Evolutionary conservation across 2,888 invertebrate species (phyloP).

Genomic region (Melieria omissa): DNA sequence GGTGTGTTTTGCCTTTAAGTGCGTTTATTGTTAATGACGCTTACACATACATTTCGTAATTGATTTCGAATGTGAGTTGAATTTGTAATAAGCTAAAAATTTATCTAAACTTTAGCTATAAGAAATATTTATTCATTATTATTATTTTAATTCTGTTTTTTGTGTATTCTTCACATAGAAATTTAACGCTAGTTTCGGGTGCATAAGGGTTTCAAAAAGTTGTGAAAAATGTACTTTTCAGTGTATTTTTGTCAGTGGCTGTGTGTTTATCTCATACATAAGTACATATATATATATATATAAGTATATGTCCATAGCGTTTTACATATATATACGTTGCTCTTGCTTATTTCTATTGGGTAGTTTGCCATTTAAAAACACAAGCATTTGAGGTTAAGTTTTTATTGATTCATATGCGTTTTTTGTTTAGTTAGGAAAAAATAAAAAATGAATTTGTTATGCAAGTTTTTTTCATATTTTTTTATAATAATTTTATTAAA

Average conservation of each 20-base stretch:
- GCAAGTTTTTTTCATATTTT: slow-evolving; percentile 60
- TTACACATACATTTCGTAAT: too few species aligned
- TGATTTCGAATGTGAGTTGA: too few species aligned
- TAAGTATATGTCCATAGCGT: background rate
- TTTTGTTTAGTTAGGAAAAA: slow-evolving; percentile 37
- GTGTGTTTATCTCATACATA: slow-evolving; percentile 19
- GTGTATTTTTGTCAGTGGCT: slow-evolving; percentile 34
- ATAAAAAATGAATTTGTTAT: slow-evolving; percentile 66
- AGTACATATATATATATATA: slow-evolving; percentile 14
- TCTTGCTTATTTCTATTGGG: background rate
- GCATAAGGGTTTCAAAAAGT: too few species aligned
- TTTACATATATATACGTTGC: slow-evolving; percentile 1
- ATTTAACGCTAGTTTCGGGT: background rate
- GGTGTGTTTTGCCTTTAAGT: too few species aligned
- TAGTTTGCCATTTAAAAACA: background rate
- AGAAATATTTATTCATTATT: too few species aligned
- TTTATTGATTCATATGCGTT: background rate
- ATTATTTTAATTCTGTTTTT: background rate
- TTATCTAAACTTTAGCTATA: too few species aligned
- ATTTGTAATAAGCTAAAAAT: too few species aligned
- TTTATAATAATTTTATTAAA: slow-evolving; percentile 9
- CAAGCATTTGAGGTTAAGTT: slow-evolving; percentile 14
- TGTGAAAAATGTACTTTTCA: slow-evolving; percentile 40
- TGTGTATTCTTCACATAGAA: background rate
- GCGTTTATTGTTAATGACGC: too few species aligned